Conservation (phyloP, 2,888 invertebrate genomes). For the Elgonia sp. region DNA sequence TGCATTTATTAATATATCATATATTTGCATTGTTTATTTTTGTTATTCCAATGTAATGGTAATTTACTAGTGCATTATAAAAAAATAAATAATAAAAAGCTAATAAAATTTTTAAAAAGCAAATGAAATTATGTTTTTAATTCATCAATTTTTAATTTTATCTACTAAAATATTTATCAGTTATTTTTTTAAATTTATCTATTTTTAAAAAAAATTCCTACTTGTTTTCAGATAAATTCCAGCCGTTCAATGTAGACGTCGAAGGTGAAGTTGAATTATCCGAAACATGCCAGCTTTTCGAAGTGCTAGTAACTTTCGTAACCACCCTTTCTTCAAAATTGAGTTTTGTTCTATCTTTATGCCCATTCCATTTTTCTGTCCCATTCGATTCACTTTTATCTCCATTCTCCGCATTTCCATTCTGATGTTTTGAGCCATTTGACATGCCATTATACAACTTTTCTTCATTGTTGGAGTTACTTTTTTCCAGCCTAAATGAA, state of each 20-base stretch:
- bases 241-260: conserved; percentile 84
- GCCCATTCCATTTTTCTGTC: conserved; percentile 83
- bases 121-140: too few relatives aligned
- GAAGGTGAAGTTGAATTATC: conserved; percentile 83
- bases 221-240: conserved; percentile 85
- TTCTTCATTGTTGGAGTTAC: conserved; percentile 57
- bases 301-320: conserved; percentile 83
- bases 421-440: conserved; percentile 79
- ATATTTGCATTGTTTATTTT: too few relatives aligned
- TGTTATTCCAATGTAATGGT: too few relatives aligned
- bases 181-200: background rate
- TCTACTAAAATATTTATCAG: background rate
- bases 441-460: conserved; percentile 69
- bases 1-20: too few relatives aligned
- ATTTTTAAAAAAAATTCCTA: conserved; percentile 70
- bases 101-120: too few relatives aligned
- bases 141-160: too few relatives aligned
- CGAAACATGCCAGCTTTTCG: conserved; percentile 84
- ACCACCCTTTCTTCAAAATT: conserved; percentile 82
- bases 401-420: conserved; percentile 81
- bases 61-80: too few relatives aligned
- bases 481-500: conserved; percentile 48
- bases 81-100: too few relatives aligned
- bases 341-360: conserved; percentile 79
- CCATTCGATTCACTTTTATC: conserved; percentile 78